Percentiles rank a stretch among this genome's conserved stretches.
Conservation (phyloP, 35 echinoderm and acorn worm genomes). For the Lytechinus pictus region DNA sequence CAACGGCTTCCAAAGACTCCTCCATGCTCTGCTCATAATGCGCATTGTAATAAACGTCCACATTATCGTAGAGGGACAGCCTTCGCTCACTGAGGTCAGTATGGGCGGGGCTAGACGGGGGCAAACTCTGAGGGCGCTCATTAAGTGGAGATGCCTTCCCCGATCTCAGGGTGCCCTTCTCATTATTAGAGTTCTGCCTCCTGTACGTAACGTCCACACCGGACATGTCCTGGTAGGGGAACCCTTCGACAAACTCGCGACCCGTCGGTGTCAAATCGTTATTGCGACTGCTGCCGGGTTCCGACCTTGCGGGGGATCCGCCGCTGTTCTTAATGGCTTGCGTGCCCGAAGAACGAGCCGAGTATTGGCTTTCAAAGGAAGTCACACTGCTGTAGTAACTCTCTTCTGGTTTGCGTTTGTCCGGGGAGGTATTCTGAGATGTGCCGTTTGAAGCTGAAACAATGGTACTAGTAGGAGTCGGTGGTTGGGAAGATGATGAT, state of each 20-base stretch:
- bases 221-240: not conserved
- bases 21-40: slow-evolving; percentile 94
- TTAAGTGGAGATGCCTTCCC: slow-evolving; percentile 68
- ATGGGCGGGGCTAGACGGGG: slow-evolving; percentile 76
- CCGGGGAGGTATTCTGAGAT: slow-evolving; percentile 85
- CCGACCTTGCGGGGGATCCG: slow-evolving; percentile 37
- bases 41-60: slow-evolving; percentile 92
- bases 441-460: slow-evolving; percentile 70
- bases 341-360: slow-evolving; percentile 49
- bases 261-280: slow-evolving; percentile 58
- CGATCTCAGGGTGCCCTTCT: slow-evolving; percentile 61
- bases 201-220: not conserved
- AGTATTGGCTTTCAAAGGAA: slow-evolving; percentile 78
- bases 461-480: slow-evolving; percentile 69
- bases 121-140: slow-evolving; percentile 79
- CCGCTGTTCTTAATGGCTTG: not conserved
- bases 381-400: slow-evolving; percentile 92
- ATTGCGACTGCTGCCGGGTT: not conserved
- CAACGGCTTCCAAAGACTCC: slow-evolving; percentile 81
- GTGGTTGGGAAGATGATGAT: slow-evolving; percentile 60
- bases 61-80: slow-evolving; percentile 85
- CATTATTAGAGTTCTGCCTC: slow-evolving; percentile 19
- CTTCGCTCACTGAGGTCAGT: slow-evolving; percentile 71
- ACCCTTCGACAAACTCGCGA: slow-evolving; percentile 56
- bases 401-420: slow-evolving; percentile 78